Evolutionary conservation across 92 coral and sea anemone genomes (phyloP), one percentile per base, ranked within the genome.

Genomic region (Paramuricea clavata): DNA sequence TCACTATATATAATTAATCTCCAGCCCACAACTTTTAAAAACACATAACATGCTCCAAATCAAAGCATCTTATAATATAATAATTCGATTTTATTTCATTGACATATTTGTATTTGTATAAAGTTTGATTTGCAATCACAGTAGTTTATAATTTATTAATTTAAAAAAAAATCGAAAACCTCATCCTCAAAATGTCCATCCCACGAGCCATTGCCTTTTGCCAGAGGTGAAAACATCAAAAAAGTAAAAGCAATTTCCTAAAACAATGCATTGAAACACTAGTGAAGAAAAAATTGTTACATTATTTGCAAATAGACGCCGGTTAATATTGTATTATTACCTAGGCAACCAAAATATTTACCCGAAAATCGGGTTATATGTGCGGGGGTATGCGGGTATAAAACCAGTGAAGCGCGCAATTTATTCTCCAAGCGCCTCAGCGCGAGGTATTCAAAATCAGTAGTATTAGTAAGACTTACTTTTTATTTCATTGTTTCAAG

Each of bases 211-310:
- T 73, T 85, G 6, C 98, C 98, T 34, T 89, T 87, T 21, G 92
- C 98, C 60, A 94, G 87, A 56, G 98, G 86, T 28, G 98, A 94
- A 85, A 94, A 94, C 98, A 94, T 94, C 70, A 43, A 94, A 64
- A 28, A 49, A 73, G 39, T 44, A 1, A n/a, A 73, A 54, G 17
- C 23, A 21, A 54, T 2, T 19, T 19, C 17, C 27, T 2, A 54
- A 19, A 54, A 54, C 62, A 54, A 54, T 2, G 22, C 62, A 54
- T 54, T 54, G 25, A 54, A 21, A 21, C 52, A 39, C 5, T 4
- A 39, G 10, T 39, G 44, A 39, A 47, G 16, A 1, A 47, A 47
- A 47, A 17, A 19, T 54, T 54, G 62, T 8, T 54, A 54, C 62
- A 54, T 54, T 54, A 5, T 21, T 19, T 54, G 70, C 25, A 64